A percentile compares a stretch with the other conserved stretches of the same genome.
These are phyloP conservation scores for Drosophila kanekoi DNA, from an alignment of 2,888 invertebrate genomes.

Conservation along the genomic window DNA sequence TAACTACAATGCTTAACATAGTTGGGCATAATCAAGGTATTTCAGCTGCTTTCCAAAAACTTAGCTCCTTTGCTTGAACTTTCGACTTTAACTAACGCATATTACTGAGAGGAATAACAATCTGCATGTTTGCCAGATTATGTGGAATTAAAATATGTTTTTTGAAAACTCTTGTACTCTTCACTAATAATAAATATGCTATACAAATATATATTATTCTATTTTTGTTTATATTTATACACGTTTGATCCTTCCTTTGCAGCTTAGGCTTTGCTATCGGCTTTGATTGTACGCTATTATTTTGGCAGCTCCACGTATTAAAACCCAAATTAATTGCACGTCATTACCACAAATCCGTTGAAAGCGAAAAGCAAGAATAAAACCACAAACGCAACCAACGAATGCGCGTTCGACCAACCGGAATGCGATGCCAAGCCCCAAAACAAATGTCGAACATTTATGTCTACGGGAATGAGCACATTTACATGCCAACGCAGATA, in stretches of 20 bases:
- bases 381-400: slow-evolving; percentile 31
- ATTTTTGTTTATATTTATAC: too few relatives aligned
- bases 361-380: slow-evolving; percentile 38
- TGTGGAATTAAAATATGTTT: too few relatives aligned
- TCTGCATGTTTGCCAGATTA: too few relatives aligned
- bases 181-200: too few relatives aligned
- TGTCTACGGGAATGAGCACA: slow-evolving; percentile 23
- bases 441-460: slow-evolving; percentile 50
- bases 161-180: too few relatives aligned
- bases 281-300: slow-evolving; percentile 9
- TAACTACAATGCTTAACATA: not conserved
- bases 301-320: slow-evolving; percentile 18
- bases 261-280: not conserved
- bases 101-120: too few relatives aligned
- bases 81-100: too few relatives aligned
- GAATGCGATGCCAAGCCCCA: slow-evolving; percentile 21
- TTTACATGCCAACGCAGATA: slow-evolving; percentile 43
- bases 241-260: not conserved
- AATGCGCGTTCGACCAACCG: slow-evolving; percentile 20
- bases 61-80: not conserved
- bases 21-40: not conserved
- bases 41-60: not conserved
- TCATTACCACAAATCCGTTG: slow-evolving; percentile 68
- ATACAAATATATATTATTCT: not conserved
- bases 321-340: slow-evolving; percentile 72